Evolutionary conservation across 2,113 vertebrate species (phyloP).

Genomic region (Leucoraja erinaceus): DNA sequence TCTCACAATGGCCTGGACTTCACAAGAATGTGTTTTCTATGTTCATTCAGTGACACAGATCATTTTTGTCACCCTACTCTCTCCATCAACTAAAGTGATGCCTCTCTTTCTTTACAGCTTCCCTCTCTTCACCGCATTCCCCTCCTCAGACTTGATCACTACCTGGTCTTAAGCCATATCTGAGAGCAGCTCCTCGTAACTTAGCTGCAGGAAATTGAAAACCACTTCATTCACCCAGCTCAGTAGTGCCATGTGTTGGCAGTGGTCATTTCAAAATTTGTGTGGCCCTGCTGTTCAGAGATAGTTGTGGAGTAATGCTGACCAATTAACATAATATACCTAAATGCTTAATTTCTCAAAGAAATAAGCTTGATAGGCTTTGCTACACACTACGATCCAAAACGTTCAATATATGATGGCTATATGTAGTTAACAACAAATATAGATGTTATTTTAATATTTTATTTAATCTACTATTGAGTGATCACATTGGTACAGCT

Average conservation of each 20-base stretch:
- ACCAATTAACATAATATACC: neutral
- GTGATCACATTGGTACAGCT: too few species aligned
- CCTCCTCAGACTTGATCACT: too few species aligned
- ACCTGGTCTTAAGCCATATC: too few species aligned
- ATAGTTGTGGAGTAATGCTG: neutral
- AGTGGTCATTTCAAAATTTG: neutral
- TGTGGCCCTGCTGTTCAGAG: neutral
- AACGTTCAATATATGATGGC: too few species aligned
- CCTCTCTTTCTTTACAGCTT: neutral
- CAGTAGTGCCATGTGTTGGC: too few species aligned
- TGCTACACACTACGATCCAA: too few species aligned
- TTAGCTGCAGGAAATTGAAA: neutral
- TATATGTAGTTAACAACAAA: too few species aligned
- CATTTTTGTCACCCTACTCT: neutral
- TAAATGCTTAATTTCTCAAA: neutral
- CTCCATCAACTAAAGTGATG: neutral
- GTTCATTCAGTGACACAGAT: neutral
- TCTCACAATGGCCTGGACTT: neutral
- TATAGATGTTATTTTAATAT: too few species aligned
- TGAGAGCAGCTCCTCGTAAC: too few species aligned
- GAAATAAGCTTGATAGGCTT: too few species aligned
- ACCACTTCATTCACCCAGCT: neutral
- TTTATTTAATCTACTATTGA: too few species aligned
- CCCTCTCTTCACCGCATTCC: too few species aligned
- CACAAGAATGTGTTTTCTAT: neutral